Evolutionary conservation across 1,140 invertebrate species (phyloP), one percentile per base, ranked within the genome.

Genomic region (Papilio polytes): DNA sequence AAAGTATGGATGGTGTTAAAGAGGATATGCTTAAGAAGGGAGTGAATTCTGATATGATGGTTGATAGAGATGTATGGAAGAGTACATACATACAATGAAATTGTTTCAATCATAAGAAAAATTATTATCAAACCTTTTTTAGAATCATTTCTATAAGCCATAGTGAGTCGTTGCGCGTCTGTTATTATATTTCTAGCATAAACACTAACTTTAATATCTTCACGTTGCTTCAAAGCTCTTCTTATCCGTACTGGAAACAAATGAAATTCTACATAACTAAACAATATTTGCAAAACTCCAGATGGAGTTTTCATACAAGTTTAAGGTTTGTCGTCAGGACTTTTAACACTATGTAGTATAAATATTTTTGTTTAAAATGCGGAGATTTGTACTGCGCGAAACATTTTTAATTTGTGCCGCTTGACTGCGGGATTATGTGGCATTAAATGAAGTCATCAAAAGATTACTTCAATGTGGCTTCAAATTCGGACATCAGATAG

Each of bases 321-420:
- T 51, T 7, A 7, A 41, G 7, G 36, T 41, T 41, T 7, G 36
- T 41, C 36, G 7, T 41, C 7, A 41, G 6, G 7, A 41, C 36
- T 41, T 41, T 8, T 41, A 36, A 36, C 31, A 36, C 31, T 36
- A 36, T 56, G 18, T 18, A n/a, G 7, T 20, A 56, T 4, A 56
- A 1, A 56, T 7, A 0, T 53, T 53, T n/a, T 8, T 53, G 4
- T 53, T 18, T 53, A 7, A 9, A 56, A 20, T 56, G 53, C 6
- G 53, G 53, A n/a, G 20, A 56, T 56, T 56, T 7, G 7, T n/a
- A 56, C 4, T 18, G 18, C 53, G 2, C 7, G 18, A 20, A 56
- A 56, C 53, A 56, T 56, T 56, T 20, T 56, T 56, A 56, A 56
- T 56, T 56, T 56, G 53, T 56, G 53, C n/a, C 18, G 53, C 53